Base-by-base conservation (phyloP, 2,888 invertebrate species). In the Cephus pygmeus region DNA sequence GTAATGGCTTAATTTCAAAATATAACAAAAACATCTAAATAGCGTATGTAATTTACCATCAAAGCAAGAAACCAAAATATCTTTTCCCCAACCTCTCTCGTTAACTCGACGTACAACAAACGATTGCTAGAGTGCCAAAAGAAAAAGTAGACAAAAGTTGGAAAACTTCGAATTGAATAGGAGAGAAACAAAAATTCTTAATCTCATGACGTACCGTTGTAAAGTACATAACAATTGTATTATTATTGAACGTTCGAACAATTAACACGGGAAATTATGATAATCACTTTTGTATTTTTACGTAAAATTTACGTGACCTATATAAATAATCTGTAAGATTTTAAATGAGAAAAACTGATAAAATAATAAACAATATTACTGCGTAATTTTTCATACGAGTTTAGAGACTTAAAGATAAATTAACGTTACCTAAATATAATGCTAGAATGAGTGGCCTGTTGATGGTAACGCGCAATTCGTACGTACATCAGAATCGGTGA, bases 271-370 rank as follows among this genome's bases (percentile, higher is more conserved):
- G 86, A 77, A 85, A 84, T 87, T 86, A 86, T 76, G 86, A 87
- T 88, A 87, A 87, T 88, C 88, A 88, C 85, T 88, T 85, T 86
- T 88, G 87, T 88, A 85, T 88, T 86, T 85, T 87, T 83, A 83
- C 84, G 83, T 84, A 83, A 83, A 78, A 81, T 81, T 79, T 34
- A 31, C 56, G 73, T 35, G 83, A 83, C 81, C 81, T 83, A 84
- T 80, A 75, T 69, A 35, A 56, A 75, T 40, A 81, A 84, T 82
- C 81, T 75, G 68, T 83, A 85, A 81, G 82, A 82, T 81, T 83
- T 81, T 78, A 81, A 80, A 79, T 40, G 69, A 75, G n/a, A 79
- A 77, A 69, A 75, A 79, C 74, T 34, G 79, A 81, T 75, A 78
- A 77, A 79, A 77, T 73, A 78, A 77, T 75, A 71, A 56, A 71